phyloP scores from a whole-genome alignment of 2,888 invertebrate species.

The Brachylomia viminalis region DNA sequence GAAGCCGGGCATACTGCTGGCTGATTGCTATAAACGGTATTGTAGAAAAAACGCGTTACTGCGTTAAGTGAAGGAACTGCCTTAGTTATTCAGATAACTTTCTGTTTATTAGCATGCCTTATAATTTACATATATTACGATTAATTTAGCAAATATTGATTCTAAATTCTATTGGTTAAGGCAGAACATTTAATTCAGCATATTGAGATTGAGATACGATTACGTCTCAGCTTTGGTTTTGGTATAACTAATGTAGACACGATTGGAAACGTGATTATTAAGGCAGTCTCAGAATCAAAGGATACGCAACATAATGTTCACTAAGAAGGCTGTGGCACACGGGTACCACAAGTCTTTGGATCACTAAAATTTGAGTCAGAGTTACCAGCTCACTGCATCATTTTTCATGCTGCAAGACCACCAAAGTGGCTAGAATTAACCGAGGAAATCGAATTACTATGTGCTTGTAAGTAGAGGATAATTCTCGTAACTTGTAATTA shows the following conservation, averaged over 20 bases:
- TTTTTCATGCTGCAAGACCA: conserved; percentile 20
- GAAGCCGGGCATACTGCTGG: conserved; percentile 29
- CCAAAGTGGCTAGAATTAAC: conserved; percentile 36
- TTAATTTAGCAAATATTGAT: conserved; percentile 42
- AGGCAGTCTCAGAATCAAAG: neutral
- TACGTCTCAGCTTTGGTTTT: conserved; percentile 30
- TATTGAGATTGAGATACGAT: conserved; percentile 40
- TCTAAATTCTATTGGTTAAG: conserved; percentile 27
- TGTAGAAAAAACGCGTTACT: conserved; percentile 42
- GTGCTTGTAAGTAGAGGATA: conserved; percentile 38
- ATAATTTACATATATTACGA: conserved; percentile 36
- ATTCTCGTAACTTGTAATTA: conserved; percentile 58
- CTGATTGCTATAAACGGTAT: conserved; percentile 41
- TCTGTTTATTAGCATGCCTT: conserved; percentile 33
- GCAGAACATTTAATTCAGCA: conserved; percentile 33
- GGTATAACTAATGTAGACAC: conserved; percentile 13
- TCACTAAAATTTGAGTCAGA: conserved; percentile 24
- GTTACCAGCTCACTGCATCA: neutral
- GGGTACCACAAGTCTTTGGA: neutral
- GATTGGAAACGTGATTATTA: conserved; percentile 29
- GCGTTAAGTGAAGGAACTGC: conserved; percentile 16
- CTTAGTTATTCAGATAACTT: conserved; percentile 47
- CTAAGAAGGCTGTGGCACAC: neutral
- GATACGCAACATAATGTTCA: neutral
- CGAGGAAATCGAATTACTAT: conserved; percentile 47